phyloP scores from a whole-genome alignment of 2,888 invertebrate species.

The Acrobasis consociella region DNA sequence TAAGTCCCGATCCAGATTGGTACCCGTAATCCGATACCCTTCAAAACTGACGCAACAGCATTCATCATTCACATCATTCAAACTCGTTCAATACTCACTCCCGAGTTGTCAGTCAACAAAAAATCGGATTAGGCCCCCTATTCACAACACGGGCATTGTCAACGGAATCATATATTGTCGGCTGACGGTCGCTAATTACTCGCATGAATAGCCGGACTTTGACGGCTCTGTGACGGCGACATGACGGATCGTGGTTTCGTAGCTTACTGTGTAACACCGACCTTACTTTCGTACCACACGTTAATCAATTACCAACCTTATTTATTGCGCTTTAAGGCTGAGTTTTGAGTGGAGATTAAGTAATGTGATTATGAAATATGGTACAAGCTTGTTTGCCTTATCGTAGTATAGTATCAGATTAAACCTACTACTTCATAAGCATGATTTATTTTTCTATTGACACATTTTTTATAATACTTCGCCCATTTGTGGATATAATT shows the following conservation, averaged over 20 bases:
- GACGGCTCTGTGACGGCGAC: slow-evolving; percentile 47
- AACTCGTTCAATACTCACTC: slow-evolving; percentile 20
- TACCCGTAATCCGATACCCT: slow-evolving; percentile 16
- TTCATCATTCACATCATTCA: slow-evolving; percentile 15
- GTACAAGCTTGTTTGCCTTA: slow-evolving; percentile 42
- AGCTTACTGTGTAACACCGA: slow-evolving; percentile 27
- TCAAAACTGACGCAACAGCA: slow-evolving; percentile 9
- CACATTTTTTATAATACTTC: slow-evolving; percentile 31
- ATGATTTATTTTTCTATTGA: slow-evolving; percentile 47
- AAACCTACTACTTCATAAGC: slow-evolving; percentile 49
- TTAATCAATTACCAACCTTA: not conserved
- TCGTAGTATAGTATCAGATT: slow-evolving; percentile 41
- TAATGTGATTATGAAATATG: slow-evolving; percentile 28
- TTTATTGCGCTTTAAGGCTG: not conserved
- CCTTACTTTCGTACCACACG: slow-evolving; percentile 33
- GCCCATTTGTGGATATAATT: slow-evolving; percentile 35
- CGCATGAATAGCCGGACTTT: slow-evolving; percentile 58
- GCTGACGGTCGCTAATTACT: slow-evolving; percentile 64
- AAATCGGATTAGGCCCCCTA: slow-evolving; percentile 53
- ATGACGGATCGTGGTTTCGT: slow-evolving; percentile 30
- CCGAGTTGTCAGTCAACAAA: slow-evolving; percentile 36
- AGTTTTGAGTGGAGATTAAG: not conserved
- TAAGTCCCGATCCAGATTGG: slow-evolving; percentile 7
- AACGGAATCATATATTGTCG: slow-evolving; percentile 54
- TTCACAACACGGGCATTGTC: slow-evolving; percentile 56